Base-by-base conservation (phyloP, 2,113 vertebrate genomes). In the Ammodytes marinus region DNA sequence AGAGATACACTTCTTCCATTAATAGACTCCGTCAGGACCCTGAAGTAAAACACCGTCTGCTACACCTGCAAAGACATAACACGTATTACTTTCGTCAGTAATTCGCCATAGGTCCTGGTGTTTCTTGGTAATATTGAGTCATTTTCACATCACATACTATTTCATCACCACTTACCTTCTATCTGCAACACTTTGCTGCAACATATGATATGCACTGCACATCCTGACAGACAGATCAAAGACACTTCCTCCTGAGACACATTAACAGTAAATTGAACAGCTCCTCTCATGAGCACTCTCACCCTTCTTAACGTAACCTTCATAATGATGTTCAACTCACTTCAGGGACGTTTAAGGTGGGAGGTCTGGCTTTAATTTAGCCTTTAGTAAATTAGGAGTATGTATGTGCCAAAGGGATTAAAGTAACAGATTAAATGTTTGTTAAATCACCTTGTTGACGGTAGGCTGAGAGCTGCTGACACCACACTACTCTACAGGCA, bases 231-330 rank as follows among this genome's bases (percentile, higher is more conserved):
- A 57, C 15, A 71, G 11, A 61, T 47, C 60, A 27, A 60, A 76
- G 42, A 45, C 10, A 45, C 65, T 49, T 71, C 37, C 77, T 79
- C 65, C 60, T 27, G 82, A 76, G 76, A 75, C 42, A 72, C 69
- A 75, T 83, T 73, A 83, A 47, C 19, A 65, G 15, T 46, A 57
- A 79, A 19, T 45, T 59, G 0, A 8, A 69, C 57, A 79, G n/a
- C 65, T 65, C 65, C 40, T 86, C 84, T 69, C 71, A 37, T 17
- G 73, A 82, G 78, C 52, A 50, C 9, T n/a, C 53, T 49, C 72
- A 70, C 58, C 47, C 58, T 50, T 72, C 45, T 75, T 49, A 52
- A 69, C 49, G n/a, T 19, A 60, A 77, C 72, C 77, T 82, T 77
- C 66, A 52, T 55, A 39, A 4, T 67, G 52, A 8, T 69, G 39